Percentiles rank a stretch among this genome's conserved stretches.
These are phyloP conservation scores for Mirounga angustirostris DNA, from an alignment of 2,113 vertebrate genomes.

Conservation along the genomic window DNA sequence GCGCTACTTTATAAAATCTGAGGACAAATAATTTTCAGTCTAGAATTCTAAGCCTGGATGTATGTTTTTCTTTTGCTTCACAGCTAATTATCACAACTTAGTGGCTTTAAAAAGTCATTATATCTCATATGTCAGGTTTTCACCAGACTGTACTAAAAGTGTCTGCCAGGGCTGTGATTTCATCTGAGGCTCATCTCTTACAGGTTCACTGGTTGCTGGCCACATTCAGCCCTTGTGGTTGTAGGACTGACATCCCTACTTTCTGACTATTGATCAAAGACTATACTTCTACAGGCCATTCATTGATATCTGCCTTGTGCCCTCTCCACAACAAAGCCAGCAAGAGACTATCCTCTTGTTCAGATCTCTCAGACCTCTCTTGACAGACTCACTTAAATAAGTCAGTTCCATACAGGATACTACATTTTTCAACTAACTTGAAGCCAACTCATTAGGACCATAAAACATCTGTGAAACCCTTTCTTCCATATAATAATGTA, in stretches of 20 bases:
- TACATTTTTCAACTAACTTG: not conserved
- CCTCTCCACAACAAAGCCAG: not conserved
- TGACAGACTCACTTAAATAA: not conserved
- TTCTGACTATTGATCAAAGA: not conserved
- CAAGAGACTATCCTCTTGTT: no score
- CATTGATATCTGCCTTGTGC: not conserved
- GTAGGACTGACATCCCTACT: not conserved
- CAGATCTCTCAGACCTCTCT: not conserved
- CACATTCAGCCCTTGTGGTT: not conserved
- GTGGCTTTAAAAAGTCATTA: not conserved
- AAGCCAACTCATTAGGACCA: not conserved
- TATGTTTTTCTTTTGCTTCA: not conserved
- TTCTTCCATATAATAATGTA: not conserved
- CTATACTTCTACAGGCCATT: not conserved
- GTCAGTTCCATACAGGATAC: not conserved
- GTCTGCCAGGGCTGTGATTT: not conserved
- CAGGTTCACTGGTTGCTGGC: not conserved
- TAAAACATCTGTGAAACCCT: not conserved
- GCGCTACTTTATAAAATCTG: not conserved
- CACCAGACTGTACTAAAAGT: no score
- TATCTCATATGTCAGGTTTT: not conserved
- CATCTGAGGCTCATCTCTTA: not conserved
- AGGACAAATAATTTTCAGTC: not conserved
- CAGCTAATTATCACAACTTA: not conserved
- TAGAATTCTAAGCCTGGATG: not conserved